phyloP scores from a whole-genome alignment of 35 echinoderm and acorn worm species.

The Apostichopus parvimensis region DNA sequence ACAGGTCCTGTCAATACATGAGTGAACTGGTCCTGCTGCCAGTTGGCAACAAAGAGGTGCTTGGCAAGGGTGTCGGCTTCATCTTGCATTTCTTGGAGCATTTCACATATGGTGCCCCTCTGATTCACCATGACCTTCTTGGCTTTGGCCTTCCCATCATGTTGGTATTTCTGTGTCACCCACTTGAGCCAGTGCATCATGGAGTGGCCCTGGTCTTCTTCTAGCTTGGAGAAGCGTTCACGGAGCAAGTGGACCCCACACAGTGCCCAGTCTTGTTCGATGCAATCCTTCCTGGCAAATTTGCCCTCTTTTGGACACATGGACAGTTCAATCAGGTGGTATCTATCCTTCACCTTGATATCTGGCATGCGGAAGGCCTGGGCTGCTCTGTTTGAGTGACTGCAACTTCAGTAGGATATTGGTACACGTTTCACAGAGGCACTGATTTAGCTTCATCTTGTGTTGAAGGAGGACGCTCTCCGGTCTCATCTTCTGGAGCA shows the following conservation, averaged over 20 bases:
- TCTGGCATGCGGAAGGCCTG: neutral
- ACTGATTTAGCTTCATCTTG: too few relatives aligned
- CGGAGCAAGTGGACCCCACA: constrained; percentile 30
- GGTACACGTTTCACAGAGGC: constrained; percentile 42
- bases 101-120: neutral
- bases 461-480: too few relatives aligned
- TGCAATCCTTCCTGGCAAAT: neutral
- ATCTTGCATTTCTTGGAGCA: constrained; percentile 26
- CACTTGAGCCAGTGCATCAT: constrained; percentile 49
- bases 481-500: constrained; percentile 9
- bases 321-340: constrained; percentile 21
- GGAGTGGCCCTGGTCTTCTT: constrained; percentile 28
- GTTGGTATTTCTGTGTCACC: constrained; percentile 3
- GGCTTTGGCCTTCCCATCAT: neutral
- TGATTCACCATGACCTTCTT: constrained; percentile 9
- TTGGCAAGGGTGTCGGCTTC: constrained; percentile 45
- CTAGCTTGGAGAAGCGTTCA: neutral
- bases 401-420: constrained; percentile 30
- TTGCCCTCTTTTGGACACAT: constrained; percentile 30
- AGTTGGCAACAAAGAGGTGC: constrained; percentile 65
- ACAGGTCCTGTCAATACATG: too few relatives aligned
- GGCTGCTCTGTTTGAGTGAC: constrained; percentile 36
- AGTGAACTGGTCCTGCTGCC: constrained; percentile 47
- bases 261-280: neutral
- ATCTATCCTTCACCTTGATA: constrained; percentile 49